A percentile compares a stretch with the other conserved stretches of the same genome.
Evolutionary conservation across 2,113 vertebrate genomes (phyloP).

Genomic region (Pantherophis guttatus): DNA sequence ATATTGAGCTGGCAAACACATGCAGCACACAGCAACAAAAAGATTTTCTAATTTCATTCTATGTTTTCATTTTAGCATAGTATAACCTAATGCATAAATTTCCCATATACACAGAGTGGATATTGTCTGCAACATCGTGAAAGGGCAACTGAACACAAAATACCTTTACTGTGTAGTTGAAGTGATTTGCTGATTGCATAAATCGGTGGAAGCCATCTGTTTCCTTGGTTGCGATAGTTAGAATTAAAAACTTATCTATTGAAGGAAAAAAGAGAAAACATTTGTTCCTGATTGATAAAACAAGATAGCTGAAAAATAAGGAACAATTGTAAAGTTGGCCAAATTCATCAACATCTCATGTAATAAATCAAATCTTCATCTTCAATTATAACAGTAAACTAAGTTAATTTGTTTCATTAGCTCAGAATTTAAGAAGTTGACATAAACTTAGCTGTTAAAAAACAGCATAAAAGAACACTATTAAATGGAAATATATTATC

Average conservation of each 20-base stretch:
- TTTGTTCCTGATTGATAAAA: background rate
- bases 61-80: background rate
- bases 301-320: background rate
- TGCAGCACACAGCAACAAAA: background rate
- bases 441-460: background rate
- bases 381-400: background rate
- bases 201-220: constrained; percentile 92
- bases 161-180: constrained; percentile 97
- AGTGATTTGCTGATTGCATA: constrained; percentile 87
- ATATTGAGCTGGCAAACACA: background rate
- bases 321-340: background rate
- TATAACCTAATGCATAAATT: background rate
- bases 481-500: background rate
- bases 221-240: constrained; percentile 91
- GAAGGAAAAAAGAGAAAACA: constrained; percentile 35
- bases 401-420: background rate
- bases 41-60: background rate
- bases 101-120: background rate
- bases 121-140: background rate
- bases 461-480: background rate
- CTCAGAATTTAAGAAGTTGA: background rate
- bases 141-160: constrained; percentile 29
- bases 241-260: constrained; percentile 88
- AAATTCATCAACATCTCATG: background rate
- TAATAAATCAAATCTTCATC: background rate